Conservation (phyloP, 2,888 invertebrate species). For the Leptinotarsa peninsularis region DNA sequence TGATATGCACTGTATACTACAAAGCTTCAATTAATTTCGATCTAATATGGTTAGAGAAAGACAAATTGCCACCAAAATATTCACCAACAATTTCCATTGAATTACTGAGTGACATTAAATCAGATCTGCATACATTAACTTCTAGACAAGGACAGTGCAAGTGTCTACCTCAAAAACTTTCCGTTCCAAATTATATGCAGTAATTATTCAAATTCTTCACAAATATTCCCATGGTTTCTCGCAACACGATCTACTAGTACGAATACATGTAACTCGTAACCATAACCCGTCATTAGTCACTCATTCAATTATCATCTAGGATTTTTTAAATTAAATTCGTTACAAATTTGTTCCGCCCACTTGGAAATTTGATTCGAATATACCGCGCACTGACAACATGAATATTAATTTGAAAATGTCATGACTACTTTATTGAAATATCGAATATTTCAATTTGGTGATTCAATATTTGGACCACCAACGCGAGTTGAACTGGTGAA, state of each 20-base stretch:
- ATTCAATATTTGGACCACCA: slow-evolving; percentile 6
- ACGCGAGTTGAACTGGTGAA: not conserved
- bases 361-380: slow-evolving; percentile 25
- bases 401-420: slow-evolving; percentile 5
- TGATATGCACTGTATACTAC: too few relatives aligned
- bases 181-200: too few relatives aligned
- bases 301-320: slow-evolving; percentile 39
- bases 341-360: slow-evolving; percentile 39
- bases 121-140: too few relatives aligned
- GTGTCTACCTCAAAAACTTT: too few relatives aligned
- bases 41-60: too few relatives aligned
- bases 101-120: too few relatives aligned
- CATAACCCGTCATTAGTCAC: slow-evolving; percentile 34
- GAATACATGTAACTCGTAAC: slow-evolving; percentile 11
- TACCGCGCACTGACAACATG: slow-evolving; percentile 3
- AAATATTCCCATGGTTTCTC: slow-evolving; percentile 14
- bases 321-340: slow-evolving; percentile 40
- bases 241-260: not conserved
- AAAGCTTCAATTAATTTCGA: too few relatives aligned
- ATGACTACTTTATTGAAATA: slow-evolving; percentile 13
- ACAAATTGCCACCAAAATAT: too few relatives aligned
- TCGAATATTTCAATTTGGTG: slow-evolving; percentile 11
- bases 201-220: slow-evolving; percentile 11
- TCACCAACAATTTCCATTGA: too few relatives aligned
- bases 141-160: too few relatives aligned